phyloP scores from a whole-genome alignment of 2,797 vertebrate genomes.

The Potorous gilbertii region DNA sequence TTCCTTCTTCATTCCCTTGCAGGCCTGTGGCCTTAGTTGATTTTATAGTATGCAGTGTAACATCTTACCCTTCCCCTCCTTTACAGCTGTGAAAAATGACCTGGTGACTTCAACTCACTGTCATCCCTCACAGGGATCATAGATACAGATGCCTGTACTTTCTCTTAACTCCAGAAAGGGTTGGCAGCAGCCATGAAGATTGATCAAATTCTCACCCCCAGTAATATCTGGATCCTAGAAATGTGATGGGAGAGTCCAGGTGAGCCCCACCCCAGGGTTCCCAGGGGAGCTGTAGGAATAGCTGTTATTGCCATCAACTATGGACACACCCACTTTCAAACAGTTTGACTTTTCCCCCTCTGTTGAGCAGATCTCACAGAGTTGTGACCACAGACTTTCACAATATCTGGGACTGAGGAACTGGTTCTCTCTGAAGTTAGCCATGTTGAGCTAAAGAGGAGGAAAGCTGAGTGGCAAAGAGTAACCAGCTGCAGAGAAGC shows the following conservation, averaged over 20 bases:
- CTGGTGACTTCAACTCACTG: background rate
- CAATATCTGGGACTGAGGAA: background rate
- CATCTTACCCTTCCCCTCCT: background rate
- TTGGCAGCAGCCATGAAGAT: background rate
- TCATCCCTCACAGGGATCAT: background rate
- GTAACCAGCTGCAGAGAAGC: background rate
- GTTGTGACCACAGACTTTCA: background rate
- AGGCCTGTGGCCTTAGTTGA: background rate
- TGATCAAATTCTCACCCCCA: background rate
- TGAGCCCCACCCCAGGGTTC: background rate
- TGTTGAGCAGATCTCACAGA: background rate
- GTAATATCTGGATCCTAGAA: background rate
- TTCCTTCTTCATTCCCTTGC: background rate
- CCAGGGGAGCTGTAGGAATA: background rate
- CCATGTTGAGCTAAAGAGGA: constrained; percentile 1
- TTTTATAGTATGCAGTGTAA: background rate
- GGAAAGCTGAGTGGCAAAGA: background rate
- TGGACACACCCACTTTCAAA: background rate
- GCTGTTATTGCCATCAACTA: background rate
- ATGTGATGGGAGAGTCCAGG: background rate
- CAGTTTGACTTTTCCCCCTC: constrained; percentile 5
- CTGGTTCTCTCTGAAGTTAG: background rate
- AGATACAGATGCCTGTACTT: background rate
- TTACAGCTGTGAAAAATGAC: background rate
- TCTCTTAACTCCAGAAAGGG: background rate